A percentile compares a stretch with the other conserved stretches of the same genome.
Conservation (phyloP, 2,888 invertebrate genomes). For the Phortica okadai region DNA sequence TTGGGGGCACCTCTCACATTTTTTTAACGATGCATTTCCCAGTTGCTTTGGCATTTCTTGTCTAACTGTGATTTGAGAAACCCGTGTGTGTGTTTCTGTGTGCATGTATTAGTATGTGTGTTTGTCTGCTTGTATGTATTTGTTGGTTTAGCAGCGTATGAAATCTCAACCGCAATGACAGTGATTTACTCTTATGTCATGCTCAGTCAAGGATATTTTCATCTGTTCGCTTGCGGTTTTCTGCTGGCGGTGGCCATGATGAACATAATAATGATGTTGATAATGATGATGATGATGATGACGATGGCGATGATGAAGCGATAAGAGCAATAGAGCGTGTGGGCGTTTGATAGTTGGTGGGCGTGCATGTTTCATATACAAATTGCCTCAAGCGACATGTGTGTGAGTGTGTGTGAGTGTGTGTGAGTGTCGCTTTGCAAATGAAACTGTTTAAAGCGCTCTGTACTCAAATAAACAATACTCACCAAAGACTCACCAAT, state of each 20-base stretch:
- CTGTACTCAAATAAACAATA: too few relatives aligned
- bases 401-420: neutral
- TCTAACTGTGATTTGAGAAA: slow-evolving; percentile 16
- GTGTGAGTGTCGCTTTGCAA: neutral
- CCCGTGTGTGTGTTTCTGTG: neutral
- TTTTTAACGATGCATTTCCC: slow-evolving; percentile 10
- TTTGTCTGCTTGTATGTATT: neutral
- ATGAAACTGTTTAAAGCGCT: too few relatives aligned
- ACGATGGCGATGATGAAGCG: neutral
- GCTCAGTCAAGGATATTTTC: slow-evolving; percentile 29
- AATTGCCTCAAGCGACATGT: neutral
- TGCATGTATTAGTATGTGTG: neutral
- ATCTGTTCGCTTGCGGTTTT: slow-evolving; percentile 12
- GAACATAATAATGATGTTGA: neutral
- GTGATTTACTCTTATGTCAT: slow-evolving; percentile 63
- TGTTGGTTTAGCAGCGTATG: slow-evolving; percentile 23
- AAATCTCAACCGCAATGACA: slow-evolving; percentile 63
- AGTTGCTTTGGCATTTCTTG: slow-evolving; percentile 26
- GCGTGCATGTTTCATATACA: neutral
- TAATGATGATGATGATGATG: slow-evolving; percentile 37
- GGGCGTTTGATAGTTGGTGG: too few relatives aligned
- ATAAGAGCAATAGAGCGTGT: too few relatives aligned
- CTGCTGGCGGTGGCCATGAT: slow-evolving; percentile 3
- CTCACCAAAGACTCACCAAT: too few relatives aligned
- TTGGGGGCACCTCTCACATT: neutral